Base-by-base conservation (phyloP, 2,888 invertebrate species). In the Drosophila monieri region DNA sequence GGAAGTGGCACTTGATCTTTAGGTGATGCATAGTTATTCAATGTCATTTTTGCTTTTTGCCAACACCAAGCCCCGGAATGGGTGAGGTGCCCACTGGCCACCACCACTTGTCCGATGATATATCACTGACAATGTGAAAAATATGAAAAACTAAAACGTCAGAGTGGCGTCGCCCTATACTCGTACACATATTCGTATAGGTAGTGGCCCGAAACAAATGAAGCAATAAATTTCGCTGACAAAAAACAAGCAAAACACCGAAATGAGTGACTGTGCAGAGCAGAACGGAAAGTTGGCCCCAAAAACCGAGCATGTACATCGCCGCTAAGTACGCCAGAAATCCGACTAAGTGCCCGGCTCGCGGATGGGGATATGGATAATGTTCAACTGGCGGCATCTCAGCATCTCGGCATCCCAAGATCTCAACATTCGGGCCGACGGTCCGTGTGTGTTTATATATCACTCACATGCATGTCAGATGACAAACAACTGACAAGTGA, bases 401-500 rank as follows among this genome's bases (percentile, higher is more conserved):
- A 68, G 68, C 65, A 60, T 69, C 73, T 47, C 60, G 61, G 41
- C 44, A 53, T 69, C 44, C 15, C 43, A 39, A 27, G 25, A 47
- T 47, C 47, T 12, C 30, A 37, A 51, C 52, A 58, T 64, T 51
- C 76, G 68, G 70, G 67, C 67, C 52, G 77, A 65, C 68, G 71
- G 71, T 75, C 86, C 80, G 84, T 72, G 86, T 83, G 78, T 85
- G 81, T 77, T 81, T 88, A 89, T 89, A 89, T 89, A 89, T 89
- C 90, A 89, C 89, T 89, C 89, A 85, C 89, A 88, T 89, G 76
- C 83, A 87, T 88, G 89, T 88, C 88, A 88, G 79, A 88, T 89
- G 89, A 90, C 90, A 89, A 90, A 89, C 89, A 89, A 88, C 90
- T 89, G 90, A 90, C 89, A 89, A 89, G 88, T 89, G 89, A 89